A percentile compares a stretch with the other conserved stretches of the same genome.
Evolutionary conservation across 2,888 invertebrate species (phyloP).

Genomic region (Phyto melanocephala): DNA sequence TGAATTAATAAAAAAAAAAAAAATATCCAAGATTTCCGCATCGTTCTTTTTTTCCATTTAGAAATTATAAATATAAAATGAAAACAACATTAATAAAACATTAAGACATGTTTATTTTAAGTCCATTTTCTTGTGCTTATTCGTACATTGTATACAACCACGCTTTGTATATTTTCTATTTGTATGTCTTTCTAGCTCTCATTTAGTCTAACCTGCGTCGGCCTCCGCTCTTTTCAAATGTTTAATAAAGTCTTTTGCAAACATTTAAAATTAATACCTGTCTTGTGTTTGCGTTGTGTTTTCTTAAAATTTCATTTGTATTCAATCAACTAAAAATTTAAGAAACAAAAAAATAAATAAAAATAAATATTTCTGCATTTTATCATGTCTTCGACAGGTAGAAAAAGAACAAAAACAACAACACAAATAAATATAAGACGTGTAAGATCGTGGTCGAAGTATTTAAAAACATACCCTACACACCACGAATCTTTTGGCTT

Average conservation of each 20-base stretch:
- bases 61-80: not conserved
- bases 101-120: slow-evolving; percentile 45
- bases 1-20: no score
- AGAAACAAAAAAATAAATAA: slow-evolving; percentile 1
- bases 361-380: slow-evolving; percentile 55
- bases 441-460: not conserved
- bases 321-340: slow-evolving; percentile 31
- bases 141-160: not conserved
- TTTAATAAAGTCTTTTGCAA: slow-evolving; percentile 24
- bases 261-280: slow-evolving; percentile 37
- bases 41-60: not conserved
- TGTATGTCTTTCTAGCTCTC: no score
- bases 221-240: not conserved
- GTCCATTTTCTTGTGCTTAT: slow-evolving; percentile 24
- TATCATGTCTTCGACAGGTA: slow-evolving; percentile 62
- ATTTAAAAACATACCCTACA: slow-evolving; percentile 2
- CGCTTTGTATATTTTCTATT: not conserved
- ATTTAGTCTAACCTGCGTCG: not conserved
- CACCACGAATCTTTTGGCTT: no score
- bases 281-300: slow-evolving; percentile 21
- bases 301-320: slow-evolving; percentile 11
- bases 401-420: slow-evolving; percentile 27
- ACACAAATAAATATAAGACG: not conserved
- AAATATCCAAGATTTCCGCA: not conserved
- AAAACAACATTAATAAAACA: slow-evolving; percentile 34